A percentile compares a stretch with the other conserved stretches of the same genome.
Conservation (phyloP, 2,797 vertebrate species). For the Dermochelys coriacea region DNA sequence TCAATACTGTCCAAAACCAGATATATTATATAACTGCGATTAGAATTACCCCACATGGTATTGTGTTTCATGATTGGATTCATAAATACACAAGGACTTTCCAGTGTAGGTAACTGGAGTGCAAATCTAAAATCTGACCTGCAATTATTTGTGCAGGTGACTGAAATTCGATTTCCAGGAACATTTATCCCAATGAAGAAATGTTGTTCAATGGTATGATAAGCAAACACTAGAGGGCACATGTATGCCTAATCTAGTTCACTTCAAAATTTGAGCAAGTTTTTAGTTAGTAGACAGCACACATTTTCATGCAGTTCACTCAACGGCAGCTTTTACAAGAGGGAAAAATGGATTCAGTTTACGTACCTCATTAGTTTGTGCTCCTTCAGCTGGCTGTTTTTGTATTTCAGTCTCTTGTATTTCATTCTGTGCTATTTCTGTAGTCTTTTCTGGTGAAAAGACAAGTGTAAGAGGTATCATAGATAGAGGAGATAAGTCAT, state of each 20-base stretch:
- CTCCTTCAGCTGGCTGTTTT: not conserved
- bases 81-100: not conserved
- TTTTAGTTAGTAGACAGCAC: not conserved
- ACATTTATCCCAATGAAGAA: not conserved
- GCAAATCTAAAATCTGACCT: not conserved
- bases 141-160: not conserved
- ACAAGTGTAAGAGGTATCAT: slow-evolving; percentile 72
- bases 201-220: not conserved
- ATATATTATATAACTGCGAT: not conserved
- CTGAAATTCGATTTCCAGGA: not conserved
- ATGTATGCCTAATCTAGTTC: not conserved
- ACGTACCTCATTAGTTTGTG: slow-evolving; percentile 45
- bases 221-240: slow-evolving; percentile 1
- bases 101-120: not conserved
- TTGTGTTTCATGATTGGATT: not conserved
- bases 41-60: not conserved
- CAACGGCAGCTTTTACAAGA: not conserved
- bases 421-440: not conserved
- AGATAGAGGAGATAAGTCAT: slow-evolving; percentile 29
- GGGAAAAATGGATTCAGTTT: not conserved
- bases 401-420: not conserved
- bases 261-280: not conserved
- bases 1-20: not conserved
- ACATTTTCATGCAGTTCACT: not conserved
- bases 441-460: slow-evolving; percentile 80